phyloP scores from a whole-genome alignment of 2,797 vertebrate species.

The Phoebastria nigripes region DNA sequence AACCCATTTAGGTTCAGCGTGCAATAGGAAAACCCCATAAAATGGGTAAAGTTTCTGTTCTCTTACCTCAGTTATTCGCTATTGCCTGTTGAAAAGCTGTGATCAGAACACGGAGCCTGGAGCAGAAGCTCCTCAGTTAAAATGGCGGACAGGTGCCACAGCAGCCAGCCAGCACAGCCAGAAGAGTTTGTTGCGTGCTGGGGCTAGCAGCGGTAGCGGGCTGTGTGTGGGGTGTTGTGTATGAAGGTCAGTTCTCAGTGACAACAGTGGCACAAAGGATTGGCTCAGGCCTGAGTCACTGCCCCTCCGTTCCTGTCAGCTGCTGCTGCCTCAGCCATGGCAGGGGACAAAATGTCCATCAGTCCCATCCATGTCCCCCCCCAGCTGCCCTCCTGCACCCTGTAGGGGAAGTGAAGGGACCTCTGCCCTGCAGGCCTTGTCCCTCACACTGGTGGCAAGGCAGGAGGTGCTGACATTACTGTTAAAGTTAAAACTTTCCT shows the following conservation, averaged over 20 bases:
- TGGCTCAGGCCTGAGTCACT: background rate
- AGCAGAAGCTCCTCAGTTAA: background rate
- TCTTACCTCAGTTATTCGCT: background rate
- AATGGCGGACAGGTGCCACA: background rate
- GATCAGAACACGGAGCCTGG: background rate
- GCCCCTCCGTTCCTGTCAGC: background rate
- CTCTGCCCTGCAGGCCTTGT: background rate
- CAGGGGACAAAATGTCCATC: background rate
- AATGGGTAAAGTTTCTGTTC: background rate
- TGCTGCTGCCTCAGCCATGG: background rate
- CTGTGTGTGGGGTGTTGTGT: background rate
- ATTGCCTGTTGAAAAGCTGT: background rate
- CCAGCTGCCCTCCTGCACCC: background rate
- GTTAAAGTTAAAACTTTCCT: background rate
- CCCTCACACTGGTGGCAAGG: background rate
- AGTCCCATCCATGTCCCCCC: accelerated
- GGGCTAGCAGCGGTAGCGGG: background rate
- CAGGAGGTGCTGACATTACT: background rate
- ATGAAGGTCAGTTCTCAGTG: background rate
- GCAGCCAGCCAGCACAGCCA: background rate
- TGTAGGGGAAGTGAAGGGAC: background rate
- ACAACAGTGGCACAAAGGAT: background rate
- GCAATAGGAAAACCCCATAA: background rate
- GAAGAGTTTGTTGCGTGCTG: background rate
- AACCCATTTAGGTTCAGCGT: background rate